Base-by-base conservation (phyloP, 2,888 invertebrate species). In the Caenorhabditis plicata region DNA sequence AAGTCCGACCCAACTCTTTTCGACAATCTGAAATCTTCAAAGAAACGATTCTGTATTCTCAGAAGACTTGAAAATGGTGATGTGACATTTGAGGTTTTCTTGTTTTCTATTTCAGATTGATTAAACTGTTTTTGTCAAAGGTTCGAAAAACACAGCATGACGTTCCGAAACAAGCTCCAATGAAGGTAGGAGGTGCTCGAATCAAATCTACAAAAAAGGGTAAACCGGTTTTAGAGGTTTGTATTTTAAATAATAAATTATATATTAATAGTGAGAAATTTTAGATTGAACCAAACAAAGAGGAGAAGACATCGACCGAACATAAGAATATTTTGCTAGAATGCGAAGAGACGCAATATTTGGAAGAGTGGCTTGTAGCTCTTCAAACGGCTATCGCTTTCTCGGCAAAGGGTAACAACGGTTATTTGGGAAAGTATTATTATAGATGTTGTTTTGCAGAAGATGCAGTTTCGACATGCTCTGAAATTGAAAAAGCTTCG, bases 181-280 rank as follows among this genome's bases (percentile, higher is more conserved):
- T 73, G 32, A 68, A 63, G 29, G 64, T 77, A 11, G 65, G 69
- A 23, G 60, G 66, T 1, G 75, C 75, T 4, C 68, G 64, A 29
- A 53, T 75, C 13, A 74, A 73, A 36, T 71, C 71, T 4, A 73
- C 74, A 15, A 77, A 77, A 44, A 78, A 77, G 33, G 77, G 75
- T 9, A 72, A 72, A 43, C 62, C 73, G 2, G 69, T 75, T 13
- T 45, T 77, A 54, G 72, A 75, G 49, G 71, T 75, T 13, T 22
- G 5, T 38, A 4, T 11, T 7, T 38, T 38, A 19, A 19, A n/a
- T 4, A 23, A 13, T 39, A n/a, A 15, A 15, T 22, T 4, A 46
- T 4, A 23, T 3, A 2, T 23, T 17, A 43, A 25, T 41, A 7
- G 17, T 19, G 26, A n/a, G 35, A 23, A 33, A 13, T 15, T 38